Evolutionary conservation across 2,888 invertebrate species (phyloP), one percentile per base, ranked within the genome.

Genomic region (Macrophya annulata): DNA sequence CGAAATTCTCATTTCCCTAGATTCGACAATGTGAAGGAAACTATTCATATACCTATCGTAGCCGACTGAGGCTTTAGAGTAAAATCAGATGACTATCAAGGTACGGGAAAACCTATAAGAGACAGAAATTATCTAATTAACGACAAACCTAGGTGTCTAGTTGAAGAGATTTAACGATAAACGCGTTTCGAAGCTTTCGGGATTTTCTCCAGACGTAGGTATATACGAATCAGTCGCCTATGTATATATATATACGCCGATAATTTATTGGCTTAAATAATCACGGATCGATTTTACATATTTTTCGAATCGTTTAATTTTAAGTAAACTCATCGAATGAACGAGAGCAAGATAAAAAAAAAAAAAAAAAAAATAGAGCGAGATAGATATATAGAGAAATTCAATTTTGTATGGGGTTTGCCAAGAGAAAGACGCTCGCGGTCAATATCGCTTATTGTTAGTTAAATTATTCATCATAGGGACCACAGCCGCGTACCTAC

Each of bases 371-470:
- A 12, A n/a, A n/a, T n/a, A n/a, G n/a, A n/a, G n/a, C n/a, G n/a
- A n/a, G n/a, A n/a, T n/a, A n/a, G n/a, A n/a, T n/a, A n/a, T n/a
- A n/a, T n/a, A n/a, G 25, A 12, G 31, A 37, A 17, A 68, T 68
- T 68, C 68, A 68, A 68, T 68, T 68, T 68, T 15, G 68, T 17
- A 17, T 8, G 17, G 68, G 68, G 12, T 0, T n/a, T 55, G 6
- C 51, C 17, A 4, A 43, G 62, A 25, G 62, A 25, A 25, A 25
- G 10, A 62, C 25, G 62, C 71, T 37, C 40, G 37, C 71, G 71
- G 71, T 71, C 71, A 71, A 71, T 71, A 71, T 71, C 71, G 71
- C 71, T 40, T 40, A 71, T 71, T 71, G 71, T 71, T 74, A 17
- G 43, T 10, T 74, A 43, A 74, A 45, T 74, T 45, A 74, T 74